Evolutionary conservation across 2,888 invertebrate genomes (phyloP).

Genomic region (Ditylenchus weischeri): DNA sequence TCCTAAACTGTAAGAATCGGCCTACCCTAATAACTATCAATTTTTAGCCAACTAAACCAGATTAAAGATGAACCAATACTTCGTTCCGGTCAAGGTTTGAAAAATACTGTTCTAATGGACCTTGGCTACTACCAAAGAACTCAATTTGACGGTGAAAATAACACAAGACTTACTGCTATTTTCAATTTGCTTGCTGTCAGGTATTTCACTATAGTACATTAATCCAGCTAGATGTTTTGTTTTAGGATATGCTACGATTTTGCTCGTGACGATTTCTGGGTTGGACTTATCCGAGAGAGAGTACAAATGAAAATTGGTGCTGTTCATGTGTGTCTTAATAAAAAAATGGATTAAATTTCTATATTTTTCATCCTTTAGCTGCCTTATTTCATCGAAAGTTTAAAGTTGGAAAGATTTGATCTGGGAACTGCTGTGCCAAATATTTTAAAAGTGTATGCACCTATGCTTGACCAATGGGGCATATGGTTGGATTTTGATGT

Average conservation of each 20-base stretch:
- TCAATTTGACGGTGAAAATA: constrained; percentile 17
- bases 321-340: constrained; percentile 68
- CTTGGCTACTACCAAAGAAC: not conserved
- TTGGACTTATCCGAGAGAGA: constrained; percentile 71
- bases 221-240: not conserved
- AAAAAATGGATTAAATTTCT: not conserved
- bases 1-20: no score
- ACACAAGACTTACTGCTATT: constrained; percentile 44
- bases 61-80: not conserved
- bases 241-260: constrained; percentile 76
- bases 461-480: constrained; percentile 75
- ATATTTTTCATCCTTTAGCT: constrained; percentile 61
- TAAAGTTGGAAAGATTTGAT: constrained; percentile 65
- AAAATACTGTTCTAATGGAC: not conserved
- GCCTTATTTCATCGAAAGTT: constrained; percentile 82
- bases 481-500: constrained; percentile 80
- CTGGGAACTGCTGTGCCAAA: constrained; percentile 49
- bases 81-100: not conserved
- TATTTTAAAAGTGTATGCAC: constrained; percentile 61
- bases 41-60: constrained; percentile 3
- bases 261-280: constrained; percentile 72
- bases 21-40: no score
- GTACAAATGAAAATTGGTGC: constrained; percentile 81
- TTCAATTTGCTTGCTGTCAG: constrained; percentile 53
- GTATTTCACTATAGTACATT: constrained; percentile 8